Evolutionary conservation across 2,888 invertebrate species (phyloP).

Genomic region (Nowickia ferox): DNA sequence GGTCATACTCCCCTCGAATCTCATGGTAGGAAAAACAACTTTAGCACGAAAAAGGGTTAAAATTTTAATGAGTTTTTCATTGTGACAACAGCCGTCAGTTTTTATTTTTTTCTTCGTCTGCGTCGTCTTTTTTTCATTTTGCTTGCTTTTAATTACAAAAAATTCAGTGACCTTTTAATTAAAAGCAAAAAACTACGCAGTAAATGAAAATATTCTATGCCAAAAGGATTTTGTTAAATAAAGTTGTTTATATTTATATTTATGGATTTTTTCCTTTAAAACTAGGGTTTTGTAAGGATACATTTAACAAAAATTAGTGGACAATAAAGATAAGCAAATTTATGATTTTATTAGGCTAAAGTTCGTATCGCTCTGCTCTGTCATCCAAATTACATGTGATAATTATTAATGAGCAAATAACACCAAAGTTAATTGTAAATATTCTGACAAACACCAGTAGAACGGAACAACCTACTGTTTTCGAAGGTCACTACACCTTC

Average conservation of each 20-base stretch:
- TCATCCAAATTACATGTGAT: too few relatives aligned
- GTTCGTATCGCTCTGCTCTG: too few relatives aligned
- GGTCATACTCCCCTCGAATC: constrained; percentile 37
- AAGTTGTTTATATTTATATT: neutral
- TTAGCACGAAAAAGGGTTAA: constrained; percentile 52
- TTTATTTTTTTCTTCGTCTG: constrained; percentile 28
- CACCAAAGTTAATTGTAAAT: too few relatives aligned
- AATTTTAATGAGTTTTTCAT: constrained; percentile 65
- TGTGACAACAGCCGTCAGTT: constrained; percentile 35
- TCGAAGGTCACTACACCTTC: too few relatives aligned
- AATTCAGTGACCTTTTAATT: constrained; percentile 56
- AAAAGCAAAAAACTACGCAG: constrained; percentile 41
- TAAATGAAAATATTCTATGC: neutral
- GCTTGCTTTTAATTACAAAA: constrained; percentile 57
- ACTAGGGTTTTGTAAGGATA: too few relatives aligned
- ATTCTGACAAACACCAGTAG: too few relatives aligned
- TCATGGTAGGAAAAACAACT: constrained; percentile 26
- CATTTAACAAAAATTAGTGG: too few relatives aligned
- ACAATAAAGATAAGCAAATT: too few relatives aligned
- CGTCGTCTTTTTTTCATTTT: neutral
- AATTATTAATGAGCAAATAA: too few relatives aligned
- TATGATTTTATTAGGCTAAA: too few relatives aligned
- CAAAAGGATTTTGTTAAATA: neutral
- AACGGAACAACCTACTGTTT: too few relatives aligned
- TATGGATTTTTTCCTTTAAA: too few relatives aligned